Conservation (phyloP, 2,797 vertebrate genomes). For the Eulemur coronatus region DNA sequence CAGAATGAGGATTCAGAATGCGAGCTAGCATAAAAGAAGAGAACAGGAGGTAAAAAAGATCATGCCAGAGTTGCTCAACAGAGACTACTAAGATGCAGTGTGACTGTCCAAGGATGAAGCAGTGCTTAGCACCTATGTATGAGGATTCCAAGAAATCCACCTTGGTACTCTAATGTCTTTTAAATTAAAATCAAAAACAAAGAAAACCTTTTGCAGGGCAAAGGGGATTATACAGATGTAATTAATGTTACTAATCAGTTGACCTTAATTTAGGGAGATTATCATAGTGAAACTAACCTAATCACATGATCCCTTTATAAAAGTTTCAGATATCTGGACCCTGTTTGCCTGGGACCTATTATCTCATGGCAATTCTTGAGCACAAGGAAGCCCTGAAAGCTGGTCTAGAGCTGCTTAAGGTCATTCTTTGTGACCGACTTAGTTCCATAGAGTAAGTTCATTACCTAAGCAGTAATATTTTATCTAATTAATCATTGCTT, state of each 20-base stretch:
- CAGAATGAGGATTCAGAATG: neutral
- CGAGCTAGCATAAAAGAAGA: neutral
- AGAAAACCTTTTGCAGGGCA: neutral
- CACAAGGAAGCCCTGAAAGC: neutral
- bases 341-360: neutral
- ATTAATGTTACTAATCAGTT: conserved; percentile 9
- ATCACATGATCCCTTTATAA: neutral
- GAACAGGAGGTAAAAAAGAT: neutral
- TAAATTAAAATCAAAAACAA: conserved; percentile 8
- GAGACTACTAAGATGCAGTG: neutral
- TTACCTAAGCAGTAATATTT: neutral
- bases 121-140: neutral
- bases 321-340: neutral
- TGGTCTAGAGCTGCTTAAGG: neutral
- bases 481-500: neutral
- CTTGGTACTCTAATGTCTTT: neutral
- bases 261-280: neutral
- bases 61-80: neutral
- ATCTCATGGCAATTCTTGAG: neutral
- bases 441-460: neutral
- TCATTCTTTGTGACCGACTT: neutral
- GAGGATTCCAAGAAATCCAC: neutral
- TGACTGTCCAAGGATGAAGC: neutral
- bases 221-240: neutral
- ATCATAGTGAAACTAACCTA: neutral